A percentile compares a stretch with the other conserved stretches of the same genome.
Evolutionary conservation across 1,140 invertebrate species (phyloP).

Genomic region (Drosophila mayri): DNA sequence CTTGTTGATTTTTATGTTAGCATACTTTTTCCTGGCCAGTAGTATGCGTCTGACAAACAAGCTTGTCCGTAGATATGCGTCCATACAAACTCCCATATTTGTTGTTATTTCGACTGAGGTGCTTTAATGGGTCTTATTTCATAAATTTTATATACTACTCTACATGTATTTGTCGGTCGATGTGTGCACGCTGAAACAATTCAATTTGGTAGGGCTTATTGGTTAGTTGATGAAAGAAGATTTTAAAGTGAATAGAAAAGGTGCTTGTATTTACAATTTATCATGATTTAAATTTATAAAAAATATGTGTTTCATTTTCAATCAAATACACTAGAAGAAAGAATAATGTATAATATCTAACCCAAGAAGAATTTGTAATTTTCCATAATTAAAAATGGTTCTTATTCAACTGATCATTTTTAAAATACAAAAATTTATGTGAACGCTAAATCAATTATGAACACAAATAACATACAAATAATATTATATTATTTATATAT

Average conservation of each 20-base stretch:
- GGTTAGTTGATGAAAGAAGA: neutral
- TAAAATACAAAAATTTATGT: too few relatives aligned
- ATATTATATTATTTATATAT: neutral
- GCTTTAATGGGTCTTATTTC: constrained; percentile 65
- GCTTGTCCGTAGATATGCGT: constrained; percentile 27
- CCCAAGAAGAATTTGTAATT: too few relatives aligned
- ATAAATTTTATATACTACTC: constrained; percentile 53
- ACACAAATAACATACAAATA: too few relatives aligned
- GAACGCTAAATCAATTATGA: too few relatives aligned
- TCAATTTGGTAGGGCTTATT: constrained; percentile 32
- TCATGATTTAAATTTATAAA: neutral
- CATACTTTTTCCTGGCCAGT: constrained; percentile 29
- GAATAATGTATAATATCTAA: too few relatives aligned
- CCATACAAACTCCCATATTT: constrained; percentile 20
- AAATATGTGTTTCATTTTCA: too few relatives aligned
- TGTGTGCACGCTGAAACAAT: constrained; percentile 5
- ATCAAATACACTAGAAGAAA: too few relatives aligned
- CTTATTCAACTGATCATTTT: too few relatives aligned
- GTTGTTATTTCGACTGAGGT: constrained; percentile 58
- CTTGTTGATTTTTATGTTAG: constrained; percentile 73
- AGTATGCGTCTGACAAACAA: constrained; percentile 41
- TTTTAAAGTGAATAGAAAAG: neutral
- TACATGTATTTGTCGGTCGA: constrained; percentile 14
- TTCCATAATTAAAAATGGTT: too few relatives aligned
- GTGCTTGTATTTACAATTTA: neutral